A percentile compares a stretch with the other conserved stretches of the same genome.
Conservation (phyloP, 2,888 invertebrate species). For the Mesorhabditis sp. region DNA sequence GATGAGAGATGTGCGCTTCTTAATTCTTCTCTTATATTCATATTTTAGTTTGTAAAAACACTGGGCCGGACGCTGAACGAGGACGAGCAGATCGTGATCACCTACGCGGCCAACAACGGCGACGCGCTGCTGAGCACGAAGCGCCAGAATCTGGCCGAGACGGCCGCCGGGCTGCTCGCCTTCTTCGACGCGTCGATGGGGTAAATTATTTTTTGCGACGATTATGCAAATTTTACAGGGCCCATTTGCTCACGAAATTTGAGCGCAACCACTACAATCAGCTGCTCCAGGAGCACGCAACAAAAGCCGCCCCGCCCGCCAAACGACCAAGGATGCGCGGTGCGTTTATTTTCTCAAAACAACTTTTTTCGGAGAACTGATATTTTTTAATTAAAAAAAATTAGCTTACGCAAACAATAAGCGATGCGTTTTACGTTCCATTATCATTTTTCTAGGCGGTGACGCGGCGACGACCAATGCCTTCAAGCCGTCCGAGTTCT, state of each 20-base stretch:
- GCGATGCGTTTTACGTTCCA: too few species aligned
- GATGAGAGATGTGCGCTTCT: not conserved
- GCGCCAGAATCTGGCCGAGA: not conserved
- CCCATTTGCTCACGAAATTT: slow-evolving; percentile 1
- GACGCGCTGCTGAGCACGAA: not conserved
- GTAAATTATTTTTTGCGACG: not conserved
- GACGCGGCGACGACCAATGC: too few species aligned
- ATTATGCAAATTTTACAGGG: not conserved
- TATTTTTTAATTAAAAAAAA: not conserved
- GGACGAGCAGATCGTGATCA: slow-evolving; percentile 2
- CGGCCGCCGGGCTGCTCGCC: not conserved
- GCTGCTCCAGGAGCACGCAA: not conserved
- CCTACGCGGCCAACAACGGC: not conserved
- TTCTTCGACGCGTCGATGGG: not conserved
- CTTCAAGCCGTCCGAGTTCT: not conserved
- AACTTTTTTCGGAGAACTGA: not conserved
- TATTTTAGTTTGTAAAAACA: not conserved
- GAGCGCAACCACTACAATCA: not conserved
- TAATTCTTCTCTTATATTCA: not conserved
- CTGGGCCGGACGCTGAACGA: not conserved
- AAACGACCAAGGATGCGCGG: not conserved
- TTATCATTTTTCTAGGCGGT: too few species aligned
- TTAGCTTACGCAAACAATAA: not conserved
- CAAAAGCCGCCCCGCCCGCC: not conserved
- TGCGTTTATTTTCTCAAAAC: too few species aligned